These are phyloP conservation scores for Proteles cristata DNA, from an alignment of 2,113 vertebrate genomes.

Conservation along the genomic window DNA sequence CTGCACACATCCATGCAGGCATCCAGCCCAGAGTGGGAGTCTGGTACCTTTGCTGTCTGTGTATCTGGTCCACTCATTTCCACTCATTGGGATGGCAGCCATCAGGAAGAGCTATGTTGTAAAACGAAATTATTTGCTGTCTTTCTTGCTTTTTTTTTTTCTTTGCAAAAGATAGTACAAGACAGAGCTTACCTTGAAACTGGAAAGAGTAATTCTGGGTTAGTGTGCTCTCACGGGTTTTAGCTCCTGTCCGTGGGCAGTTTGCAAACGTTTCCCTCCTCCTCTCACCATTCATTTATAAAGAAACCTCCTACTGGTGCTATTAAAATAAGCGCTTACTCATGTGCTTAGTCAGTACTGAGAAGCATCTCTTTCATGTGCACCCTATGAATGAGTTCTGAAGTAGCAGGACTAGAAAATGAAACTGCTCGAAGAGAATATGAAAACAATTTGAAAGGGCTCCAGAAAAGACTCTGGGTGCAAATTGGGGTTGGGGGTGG, in stretches of 20 bases:
- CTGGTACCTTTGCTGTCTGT: neutral
- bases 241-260: slow-evolving; percentile 59
- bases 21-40: neutral
- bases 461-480: slow-evolving; percentile 21
- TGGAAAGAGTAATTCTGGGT: slow-evolving; percentile 12
- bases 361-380: slow-evolving; percentile 70
- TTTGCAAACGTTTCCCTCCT: neutral
- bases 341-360: slow-evolving; percentile 78
- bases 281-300: slow-evolving; percentile 70
- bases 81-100: neutral
- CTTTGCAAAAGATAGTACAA: slow-evolving; percentile 20
- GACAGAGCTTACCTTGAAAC: slow-evolving; percentile 52
- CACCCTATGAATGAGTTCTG: slow-evolving; percentile 79
- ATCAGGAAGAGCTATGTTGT: neutral
- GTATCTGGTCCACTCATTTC: neutral
- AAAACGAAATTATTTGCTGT: neutral
- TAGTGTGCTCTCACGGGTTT: neutral
- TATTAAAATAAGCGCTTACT: slow-evolving; percentile 78
- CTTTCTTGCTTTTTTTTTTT: neutral
- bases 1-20: neutral
- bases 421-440: slow-evolving; percentile 78
- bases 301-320: slow-evolving; percentile 78
- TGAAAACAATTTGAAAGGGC: slow-evolving; percentile 70
- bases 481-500: neutral
- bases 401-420: slow-evolving; percentile 76